Conservation (phyloP, 2,113 vertebrate genomes). For the Loxodonta africana region DNA sequence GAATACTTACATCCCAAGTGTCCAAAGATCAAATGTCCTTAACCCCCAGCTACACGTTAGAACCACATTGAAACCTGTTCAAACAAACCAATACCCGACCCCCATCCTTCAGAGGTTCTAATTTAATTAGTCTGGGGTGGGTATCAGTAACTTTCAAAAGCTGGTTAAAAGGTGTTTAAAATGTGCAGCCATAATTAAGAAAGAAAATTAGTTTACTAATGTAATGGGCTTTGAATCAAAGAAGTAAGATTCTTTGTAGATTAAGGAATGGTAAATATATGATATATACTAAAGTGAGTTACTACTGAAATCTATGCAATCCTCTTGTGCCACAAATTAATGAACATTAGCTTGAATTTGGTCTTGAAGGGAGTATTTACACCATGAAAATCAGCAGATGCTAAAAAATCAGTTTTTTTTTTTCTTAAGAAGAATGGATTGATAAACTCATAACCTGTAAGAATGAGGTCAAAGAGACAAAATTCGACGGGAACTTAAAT, state of each 20-base stretch:
- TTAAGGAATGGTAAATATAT: background rate
- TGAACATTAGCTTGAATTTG: background rate
- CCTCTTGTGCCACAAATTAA: background rate
- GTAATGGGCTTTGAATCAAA: background rate
- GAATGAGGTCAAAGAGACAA: too few species aligned
- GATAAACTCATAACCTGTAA: too few species aligned
- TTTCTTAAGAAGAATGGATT: background rate
- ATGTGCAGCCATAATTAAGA: background rate
- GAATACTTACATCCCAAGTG: background rate
- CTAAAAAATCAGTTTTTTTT: background rate
- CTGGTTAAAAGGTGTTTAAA: slow-evolving; percentile 16
- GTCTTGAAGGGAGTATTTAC: background rate
- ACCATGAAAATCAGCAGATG: background rate
- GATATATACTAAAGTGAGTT: slow-evolving; percentile 8
- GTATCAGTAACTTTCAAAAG: slow-evolving; percentile 32
- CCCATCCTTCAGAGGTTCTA: background rate
- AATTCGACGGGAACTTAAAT: too few species aligned
- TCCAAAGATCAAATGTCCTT: background rate
- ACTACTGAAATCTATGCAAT: background rate
- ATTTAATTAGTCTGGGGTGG: background rate
- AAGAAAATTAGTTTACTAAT: background rate
- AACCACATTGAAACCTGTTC: background rate
- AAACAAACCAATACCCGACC: background rate
- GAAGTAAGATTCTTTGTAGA: too few species aligned
- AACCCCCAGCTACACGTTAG: too few species aligned